Conservation (phyloP, 2,113 vertebrate species). For the Phyllostomus discolor region DNA sequence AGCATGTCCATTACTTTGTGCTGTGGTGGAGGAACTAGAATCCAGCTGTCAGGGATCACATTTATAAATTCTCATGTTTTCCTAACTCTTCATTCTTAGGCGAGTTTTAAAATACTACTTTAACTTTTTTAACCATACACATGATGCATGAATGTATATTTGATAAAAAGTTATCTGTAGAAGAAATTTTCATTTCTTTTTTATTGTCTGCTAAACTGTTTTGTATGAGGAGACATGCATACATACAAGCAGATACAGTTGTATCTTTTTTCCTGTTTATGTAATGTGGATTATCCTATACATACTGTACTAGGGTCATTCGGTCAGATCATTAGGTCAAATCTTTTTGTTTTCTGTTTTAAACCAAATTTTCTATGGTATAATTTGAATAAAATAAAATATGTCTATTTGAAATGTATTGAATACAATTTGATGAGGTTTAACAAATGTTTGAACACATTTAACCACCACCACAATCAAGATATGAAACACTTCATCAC, state of each 20-base stretch:
- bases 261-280: neutral
- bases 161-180: neutral
- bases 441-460: neutral
- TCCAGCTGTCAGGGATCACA: neutral
- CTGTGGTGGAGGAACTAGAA: neutral
- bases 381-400: neutral
- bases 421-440: neutral
- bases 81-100: neutral
- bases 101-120: neutral
- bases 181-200: neutral
- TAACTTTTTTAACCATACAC: neutral
- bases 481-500: neutral
- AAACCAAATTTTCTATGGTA: neutral
- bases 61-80: neutral
- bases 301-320: neutral
- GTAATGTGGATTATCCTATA: neutral
- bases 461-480: neutral
- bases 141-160: neutral
- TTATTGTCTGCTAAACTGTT: neutral
- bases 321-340: neutral
- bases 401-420: neutral
- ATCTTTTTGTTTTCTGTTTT: neutral
- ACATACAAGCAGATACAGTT: neutral
- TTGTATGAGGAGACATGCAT: neutral
- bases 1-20: neutral